Evolutionary conservation across 2,113 vertebrate genomes (phyloP).

Genomic region (Periophthalmodon schlosseri): DNA sequence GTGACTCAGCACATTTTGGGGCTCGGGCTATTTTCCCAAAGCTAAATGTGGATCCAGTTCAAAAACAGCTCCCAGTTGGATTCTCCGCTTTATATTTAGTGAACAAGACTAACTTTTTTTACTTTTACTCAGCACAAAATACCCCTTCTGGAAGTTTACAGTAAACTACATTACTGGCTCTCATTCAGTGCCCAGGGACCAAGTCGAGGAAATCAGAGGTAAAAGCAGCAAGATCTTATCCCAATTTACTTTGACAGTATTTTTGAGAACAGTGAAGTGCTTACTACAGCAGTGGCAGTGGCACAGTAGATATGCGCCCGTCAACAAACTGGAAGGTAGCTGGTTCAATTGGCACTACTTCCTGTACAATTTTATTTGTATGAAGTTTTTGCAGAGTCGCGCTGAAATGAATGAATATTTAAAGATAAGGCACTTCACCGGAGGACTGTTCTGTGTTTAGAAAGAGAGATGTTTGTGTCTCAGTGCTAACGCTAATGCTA

Average conservation of each 20-base stretch:
- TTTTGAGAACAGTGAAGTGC: neutral
- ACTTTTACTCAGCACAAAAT: slow-evolving; percentile 27
- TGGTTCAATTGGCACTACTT: too few relatives aligned
- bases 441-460: too few relatives aligned
- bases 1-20: slow-evolving; percentile 64
- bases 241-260: neutral
- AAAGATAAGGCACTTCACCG: too few relatives aligned
- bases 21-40: slow-evolving; percentile 46
- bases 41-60: slow-evolving; percentile 44
- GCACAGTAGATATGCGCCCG: neutral
- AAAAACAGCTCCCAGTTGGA: slow-evolving; percentile 27
- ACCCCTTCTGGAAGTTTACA: neutral
- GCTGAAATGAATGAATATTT: too few relatives aligned
- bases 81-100: slow-evolving; percentile 27
- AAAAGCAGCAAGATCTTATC: neutral
- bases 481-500: too few relatives aligned
- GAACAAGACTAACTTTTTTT: slow-evolving; percentile 7
- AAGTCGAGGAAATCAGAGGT: neutral
- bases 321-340: neutral
- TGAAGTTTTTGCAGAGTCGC: too few relatives aligned
- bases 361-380: too few relatives aligned
- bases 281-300: neutral
- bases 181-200: neutral
- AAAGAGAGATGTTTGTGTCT: too few relatives aligned
- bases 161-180: neutral